These are phyloP conservation scores for Melanerpes aurifrons DNA, from an alignment of 2,113 vertebrate species.

Conservation along the genomic window DNA sequence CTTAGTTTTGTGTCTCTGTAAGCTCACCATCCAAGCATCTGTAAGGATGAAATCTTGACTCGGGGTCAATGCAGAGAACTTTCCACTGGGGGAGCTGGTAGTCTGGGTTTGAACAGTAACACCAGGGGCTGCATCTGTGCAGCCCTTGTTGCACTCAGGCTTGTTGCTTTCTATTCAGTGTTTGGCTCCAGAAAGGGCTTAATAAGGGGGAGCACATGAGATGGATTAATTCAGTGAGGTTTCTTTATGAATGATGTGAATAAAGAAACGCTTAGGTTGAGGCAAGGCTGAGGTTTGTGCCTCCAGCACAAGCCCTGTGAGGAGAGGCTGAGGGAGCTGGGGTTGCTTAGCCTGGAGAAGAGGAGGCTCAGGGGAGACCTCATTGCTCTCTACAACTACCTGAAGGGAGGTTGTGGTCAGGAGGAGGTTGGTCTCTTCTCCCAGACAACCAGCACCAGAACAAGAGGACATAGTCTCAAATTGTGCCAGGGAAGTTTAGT, in stretches of 20 bases:
- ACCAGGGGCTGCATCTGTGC: not conserved
- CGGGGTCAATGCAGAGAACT: not conserved
- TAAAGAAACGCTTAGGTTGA: not conserved
- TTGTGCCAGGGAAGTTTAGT: too few relatives aligned
- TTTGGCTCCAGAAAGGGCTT: not conserved
- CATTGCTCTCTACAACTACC: too few relatives aligned
- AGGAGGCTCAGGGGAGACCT: too few relatives aligned
- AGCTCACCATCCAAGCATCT: not conserved
- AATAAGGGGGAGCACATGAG: not conserved
- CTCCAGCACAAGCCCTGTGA: too few relatives aligned
- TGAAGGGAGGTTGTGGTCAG: too few relatives aligned
- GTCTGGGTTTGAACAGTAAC: not conserved
- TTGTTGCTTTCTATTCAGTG: not conserved
- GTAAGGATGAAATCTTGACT: not conserved
- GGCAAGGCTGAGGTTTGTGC: too few relatives aligned
- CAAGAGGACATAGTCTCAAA: too few relatives aligned
- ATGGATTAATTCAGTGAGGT: not conserved
- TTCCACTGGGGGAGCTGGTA: slow-evolving; percentile 57
- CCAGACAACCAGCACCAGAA: too few relatives aligned
- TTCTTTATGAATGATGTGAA: not conserved
- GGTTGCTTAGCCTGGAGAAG: too few relatives aligned
- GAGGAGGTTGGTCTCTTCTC: too few relatives aligned
- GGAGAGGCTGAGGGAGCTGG: too few relatives aligned
- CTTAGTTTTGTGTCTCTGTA: slow-evolving; percentile 45
- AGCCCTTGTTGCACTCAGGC: not conserved